phyloP scores from a whole-genome alignment of 2,888 invertebrate genomes.

The Aleiodes leptofemur region DNA sequence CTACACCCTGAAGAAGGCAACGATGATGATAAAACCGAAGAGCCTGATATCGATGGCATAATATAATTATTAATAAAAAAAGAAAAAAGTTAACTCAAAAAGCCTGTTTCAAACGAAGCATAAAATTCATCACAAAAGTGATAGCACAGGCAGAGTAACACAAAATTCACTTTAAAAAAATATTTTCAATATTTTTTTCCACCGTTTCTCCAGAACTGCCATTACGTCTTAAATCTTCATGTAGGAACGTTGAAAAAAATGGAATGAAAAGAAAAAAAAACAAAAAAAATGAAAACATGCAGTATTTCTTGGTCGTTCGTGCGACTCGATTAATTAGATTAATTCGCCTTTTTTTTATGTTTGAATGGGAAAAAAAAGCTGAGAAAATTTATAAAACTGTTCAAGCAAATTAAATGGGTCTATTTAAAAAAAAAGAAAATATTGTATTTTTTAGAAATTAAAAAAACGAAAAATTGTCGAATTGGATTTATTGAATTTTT shows the following conservation, averaged over 20 bases:
- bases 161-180: not conserved
- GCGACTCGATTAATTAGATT: conserved; percentile 3
- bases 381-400: not conserved
- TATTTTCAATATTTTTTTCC: conserved; percentile 23
- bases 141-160: conserved; percentile 5
- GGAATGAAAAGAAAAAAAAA: not conserved
- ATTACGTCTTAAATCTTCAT: conserved; percentile 7
- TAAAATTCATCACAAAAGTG: conserved; percentile 33
- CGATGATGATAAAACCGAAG: conserved; percentile 94
- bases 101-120: conserved; percentile 6
- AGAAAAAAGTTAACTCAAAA: not conserved
- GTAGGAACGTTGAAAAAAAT: not conserved
- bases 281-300: not conserved
- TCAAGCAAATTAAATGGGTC: too few relatives aligned
- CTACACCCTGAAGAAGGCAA: conserved; percentile 91
- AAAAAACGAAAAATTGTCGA: not conserved
- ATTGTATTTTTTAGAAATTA: too few relatives aligned
- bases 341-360: conserved; percentile 1
- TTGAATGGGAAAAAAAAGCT: not conserved
- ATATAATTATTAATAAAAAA: conserved; percentile 13
- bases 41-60: conserved; percentile 76
- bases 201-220: conserved; percentile 18
- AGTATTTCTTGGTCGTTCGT: conserved; percentile 3
- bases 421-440: too few relatives aligned
- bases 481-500: not conserved